A percentile compares a stretch with the other conserved stretches of the same genome.
Evolutionary conservation across 2,797 vertebrate genomes (phyloP).

Genomic region (Sylvilagus floridanus): DNA sequence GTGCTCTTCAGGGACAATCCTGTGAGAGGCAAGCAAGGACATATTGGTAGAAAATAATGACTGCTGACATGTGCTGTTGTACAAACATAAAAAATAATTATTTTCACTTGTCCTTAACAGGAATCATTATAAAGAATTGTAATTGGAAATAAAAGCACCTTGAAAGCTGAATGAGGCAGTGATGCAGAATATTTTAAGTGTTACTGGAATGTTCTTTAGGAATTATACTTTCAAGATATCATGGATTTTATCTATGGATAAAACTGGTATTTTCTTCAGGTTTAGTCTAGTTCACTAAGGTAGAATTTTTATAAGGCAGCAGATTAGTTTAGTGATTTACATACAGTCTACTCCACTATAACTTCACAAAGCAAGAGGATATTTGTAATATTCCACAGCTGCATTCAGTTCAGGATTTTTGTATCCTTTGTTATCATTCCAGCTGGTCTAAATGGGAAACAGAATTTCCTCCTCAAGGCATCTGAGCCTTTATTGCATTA

Average conservation of each 20-base stretch:
- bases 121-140: neutral
- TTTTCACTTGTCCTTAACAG: neutral
- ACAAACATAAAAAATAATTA: neutral
- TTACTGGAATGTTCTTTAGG: neutral
- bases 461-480: neutral
- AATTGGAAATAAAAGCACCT: neutral
- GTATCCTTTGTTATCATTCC: neutral
- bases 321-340: neutral
- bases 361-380: neutral
- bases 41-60: neutral
- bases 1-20: neutral
- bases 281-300: neutral
- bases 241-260: neutral
- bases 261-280: neutral
- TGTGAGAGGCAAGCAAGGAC: neutral
- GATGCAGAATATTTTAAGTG: neutral
- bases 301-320: neutral
- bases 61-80: neutral
- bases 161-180: neutral
- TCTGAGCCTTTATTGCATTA: neutral
- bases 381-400: neutral
- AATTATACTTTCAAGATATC: neutral
- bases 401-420: neutral
- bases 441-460: neutral
- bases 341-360: neutral